Evolutionary conservation across 2,888 invertebrate genomes (phyloP).

Genomic region (Entomobrya proxima): DNA sequence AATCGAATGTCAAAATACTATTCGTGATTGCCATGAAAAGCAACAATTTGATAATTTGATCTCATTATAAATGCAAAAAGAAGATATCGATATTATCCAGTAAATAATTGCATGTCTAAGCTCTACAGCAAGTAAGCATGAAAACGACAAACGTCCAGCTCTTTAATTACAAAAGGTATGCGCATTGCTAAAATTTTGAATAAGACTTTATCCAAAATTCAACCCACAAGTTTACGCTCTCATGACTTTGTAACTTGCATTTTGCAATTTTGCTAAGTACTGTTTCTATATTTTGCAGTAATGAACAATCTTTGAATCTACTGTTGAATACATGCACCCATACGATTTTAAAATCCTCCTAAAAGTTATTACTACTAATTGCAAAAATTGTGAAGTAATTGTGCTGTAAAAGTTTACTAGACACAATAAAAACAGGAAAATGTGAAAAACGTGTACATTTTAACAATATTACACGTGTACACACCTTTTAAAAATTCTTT

Average conservation of each 20-base stretch:
- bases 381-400: conserved; percentile 6
- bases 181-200: too few species aligned
- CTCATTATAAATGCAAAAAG: conserved; percentile 41
- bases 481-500: conserved; percentile 34
- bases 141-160: too few species aligned
- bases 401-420: not conserved
- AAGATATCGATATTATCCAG: not conserved
- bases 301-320: too few species aligned
- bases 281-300: too few species aligned
- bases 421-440: conserved; percentile 30
- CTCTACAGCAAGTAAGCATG: too few species aligned
- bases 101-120: not conserved
- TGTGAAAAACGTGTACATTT: conserved; percentile 24
- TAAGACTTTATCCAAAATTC: too few species aligned
- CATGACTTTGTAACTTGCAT: too few species aligned
- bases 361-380: conserved; percentile 7
- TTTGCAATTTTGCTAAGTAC: too few species aligned
- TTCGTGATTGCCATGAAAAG: conserved; percentile 39
- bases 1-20: not conserved
- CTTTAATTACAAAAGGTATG: too few species aligned
- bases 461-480: conserved; percentile 39
- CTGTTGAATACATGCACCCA: not conserved
- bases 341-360: not conserved
- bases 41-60: conserved; percentile 50
- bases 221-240: too few species aligned